phyloP scores from a whole-genome alignment of 1,140 invertebrate species.

The Rhopalosiphum maidis region DNA sequence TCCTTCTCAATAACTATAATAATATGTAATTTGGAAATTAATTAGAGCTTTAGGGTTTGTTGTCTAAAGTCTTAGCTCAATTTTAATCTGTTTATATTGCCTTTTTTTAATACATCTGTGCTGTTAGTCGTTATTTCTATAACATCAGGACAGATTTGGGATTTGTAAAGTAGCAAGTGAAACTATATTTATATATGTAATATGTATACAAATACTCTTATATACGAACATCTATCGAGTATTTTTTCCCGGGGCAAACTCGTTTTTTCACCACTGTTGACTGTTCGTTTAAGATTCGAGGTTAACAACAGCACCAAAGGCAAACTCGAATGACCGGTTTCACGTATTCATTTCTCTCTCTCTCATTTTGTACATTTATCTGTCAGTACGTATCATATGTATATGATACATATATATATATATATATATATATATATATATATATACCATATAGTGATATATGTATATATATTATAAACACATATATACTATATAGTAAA shows the following conservation, averaged over 20 bases:
- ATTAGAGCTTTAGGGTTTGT: not conserved
- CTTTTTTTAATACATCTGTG: not conserved
- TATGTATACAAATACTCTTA: not conserved
- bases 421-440: not conserved
- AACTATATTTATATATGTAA: not conserved
- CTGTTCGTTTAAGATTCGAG: conserved; percentile 37
- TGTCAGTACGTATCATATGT: not conserved
- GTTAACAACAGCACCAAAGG: conserved; percentile 57
- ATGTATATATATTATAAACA: not conserved
- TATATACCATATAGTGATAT: too few relatives aligned
- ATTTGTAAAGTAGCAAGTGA: not conserved
- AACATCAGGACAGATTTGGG: not conserved
- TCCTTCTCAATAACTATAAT: not conserved
- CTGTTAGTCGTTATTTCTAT: not conserved
- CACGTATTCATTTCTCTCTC: not conserved
- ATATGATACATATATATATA: not conserved
- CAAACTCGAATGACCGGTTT: conserved; percentile 53
- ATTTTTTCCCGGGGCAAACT: conserved; percentile 20
- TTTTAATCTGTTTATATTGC: not conserved
- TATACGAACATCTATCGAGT: not conserved
- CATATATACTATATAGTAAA: not conserved
- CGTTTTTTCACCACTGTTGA: conserved; percentile 46
- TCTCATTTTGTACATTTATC: conserved; percentile 36
- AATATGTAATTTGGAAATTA: not conserved
- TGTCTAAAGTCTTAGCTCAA: not conserved